These are phyloP conservation scores for Phallusia fumigata DNA, from an alignment of 23 tunicate species.

Conservation along the genomic window DNA sequence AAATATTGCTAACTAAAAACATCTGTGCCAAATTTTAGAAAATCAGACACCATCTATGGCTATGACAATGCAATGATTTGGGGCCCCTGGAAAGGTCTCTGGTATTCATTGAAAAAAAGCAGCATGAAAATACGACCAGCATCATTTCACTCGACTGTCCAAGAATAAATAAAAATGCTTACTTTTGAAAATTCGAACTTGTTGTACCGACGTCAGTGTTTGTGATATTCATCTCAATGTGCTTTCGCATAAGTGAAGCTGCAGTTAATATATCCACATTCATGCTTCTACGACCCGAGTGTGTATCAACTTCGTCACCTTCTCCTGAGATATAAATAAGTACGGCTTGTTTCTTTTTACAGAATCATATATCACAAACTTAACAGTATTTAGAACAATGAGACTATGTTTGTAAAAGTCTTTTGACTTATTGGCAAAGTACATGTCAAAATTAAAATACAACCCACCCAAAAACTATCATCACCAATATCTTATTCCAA, in stretches of 20 bases:
- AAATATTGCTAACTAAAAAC: background rate
- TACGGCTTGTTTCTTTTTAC: too few species aligned
- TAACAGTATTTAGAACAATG: too few species aligned
- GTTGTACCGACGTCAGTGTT: too few species aligned
- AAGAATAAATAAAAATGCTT: background rate
- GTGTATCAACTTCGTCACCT: too few species aligned
- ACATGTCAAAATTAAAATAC: too few species aligned
- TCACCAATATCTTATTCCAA: too few species aligned
- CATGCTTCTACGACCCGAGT: background rate
- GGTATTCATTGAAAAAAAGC: constrained; percentile 54
- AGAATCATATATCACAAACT: too few species aligned
- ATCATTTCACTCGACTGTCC: constrained; percentile 1
- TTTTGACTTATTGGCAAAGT: too few species aligned
- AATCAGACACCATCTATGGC: constrained; percentile 34
- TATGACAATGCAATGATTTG: constrained; percentile 70
- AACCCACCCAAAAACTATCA: too few species aligned
- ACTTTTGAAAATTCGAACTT: background rate
- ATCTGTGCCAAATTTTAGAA: background rate
- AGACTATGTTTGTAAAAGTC: too few species aligned
- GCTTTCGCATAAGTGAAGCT: background rate
- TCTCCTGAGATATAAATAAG: too few species aligned
- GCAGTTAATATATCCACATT: background rate
- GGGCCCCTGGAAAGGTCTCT: constrained; percentile 63
- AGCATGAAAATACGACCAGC: constrained; percentile 74
- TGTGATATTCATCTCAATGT: background rate